phyloP scores from a whole-genome alignment of 2,113 vertebrate species.

The Cettia cetti region DNA sequence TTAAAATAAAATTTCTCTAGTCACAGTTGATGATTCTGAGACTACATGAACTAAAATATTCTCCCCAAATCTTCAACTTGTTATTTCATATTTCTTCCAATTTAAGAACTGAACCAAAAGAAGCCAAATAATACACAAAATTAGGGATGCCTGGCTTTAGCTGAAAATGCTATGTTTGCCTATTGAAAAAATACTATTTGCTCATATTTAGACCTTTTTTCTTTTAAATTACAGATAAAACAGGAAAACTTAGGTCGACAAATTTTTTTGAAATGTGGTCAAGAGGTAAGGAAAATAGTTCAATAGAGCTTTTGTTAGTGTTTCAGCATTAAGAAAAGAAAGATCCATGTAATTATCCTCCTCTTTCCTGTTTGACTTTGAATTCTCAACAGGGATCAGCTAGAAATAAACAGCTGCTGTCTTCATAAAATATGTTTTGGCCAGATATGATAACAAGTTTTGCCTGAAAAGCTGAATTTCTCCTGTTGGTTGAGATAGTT shows the following conservation, averaged over 20 bases:
- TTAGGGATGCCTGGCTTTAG: neutral
- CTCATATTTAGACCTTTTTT: neutral
- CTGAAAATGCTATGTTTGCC: neutral
- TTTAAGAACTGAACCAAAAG: neutral
- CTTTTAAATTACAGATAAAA: slow-evolving; percentile 65
- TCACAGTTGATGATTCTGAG: neutral
- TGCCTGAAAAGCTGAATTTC: neutral
- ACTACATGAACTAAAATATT: neutral
- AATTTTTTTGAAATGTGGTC: slow-evolving; percentile 70
- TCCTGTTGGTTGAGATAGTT: neutral
- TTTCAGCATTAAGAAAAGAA: neutral
- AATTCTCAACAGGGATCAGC: neutral
- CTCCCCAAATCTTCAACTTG: neutral
- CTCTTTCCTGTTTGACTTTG: neutral
- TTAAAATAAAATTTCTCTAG: neutral
- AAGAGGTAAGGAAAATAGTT: slow-evolving; percentile 61
- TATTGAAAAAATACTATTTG: neutral
- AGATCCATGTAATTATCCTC: neutral
- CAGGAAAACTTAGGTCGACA: slow-evolving; percentile 21
- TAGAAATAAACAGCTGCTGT: neutral
- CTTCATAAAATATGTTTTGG: neutral
- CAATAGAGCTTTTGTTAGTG: neutral
- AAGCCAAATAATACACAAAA: neutral
- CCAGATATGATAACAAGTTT: neutral
- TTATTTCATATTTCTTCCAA: neutral